Evolutionary conservation across 2,797 vertebrate species (phyloP), one percentile per base, ranked within the genome.

Genomic region (Arremon aurantiirostris): DNA sequence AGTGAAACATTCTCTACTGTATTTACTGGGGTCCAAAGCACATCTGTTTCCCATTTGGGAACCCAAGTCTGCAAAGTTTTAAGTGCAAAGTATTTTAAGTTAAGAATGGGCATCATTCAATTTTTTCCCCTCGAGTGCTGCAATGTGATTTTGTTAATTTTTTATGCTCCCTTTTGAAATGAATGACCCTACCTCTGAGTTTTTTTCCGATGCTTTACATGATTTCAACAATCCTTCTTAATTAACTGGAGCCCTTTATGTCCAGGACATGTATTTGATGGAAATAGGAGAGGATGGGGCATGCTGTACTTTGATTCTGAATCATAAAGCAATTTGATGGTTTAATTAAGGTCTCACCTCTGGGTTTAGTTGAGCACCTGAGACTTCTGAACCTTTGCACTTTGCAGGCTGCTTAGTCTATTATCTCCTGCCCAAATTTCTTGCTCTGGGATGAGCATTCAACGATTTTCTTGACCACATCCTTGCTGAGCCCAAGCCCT

Each of bases 1-100:
- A 56, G 14, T 34, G 18, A 65, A 85, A 42, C 17, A 39, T 24
- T 66, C 35, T 20, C 0, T 37, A 8, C 34, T 44, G 0, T 19
- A 8, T 47, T 81, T 78, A 16, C 21, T 65, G 15, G 30, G 10
- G 12, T 64, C 30, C 41, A 88, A 19, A 63, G 44, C 41, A 13
- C 6, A 4, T 23, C 8, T 35, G 3, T 63, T 87, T 66, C 37
- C 26, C 20, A 19, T 34, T 42, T 78, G 66, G 69, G 49, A 65
- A 17, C 4, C 5, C 2, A 9, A 26, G 22, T 23, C 53, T 68
- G 34, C 37, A 32, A 50, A 60, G 12, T 47, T 21, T 21, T 41
- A 69, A 47, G 30, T 47, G 49, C 14, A 15, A 28, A 47, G 17
- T 13, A 11, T 28, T 65, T 49, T n/a, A 50, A 32, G 24, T 52